Evolutionary conservation across 1,140 invertebrate species (phyloP).

Genomic region (Pseudomyrmex pallidus): DNA sequence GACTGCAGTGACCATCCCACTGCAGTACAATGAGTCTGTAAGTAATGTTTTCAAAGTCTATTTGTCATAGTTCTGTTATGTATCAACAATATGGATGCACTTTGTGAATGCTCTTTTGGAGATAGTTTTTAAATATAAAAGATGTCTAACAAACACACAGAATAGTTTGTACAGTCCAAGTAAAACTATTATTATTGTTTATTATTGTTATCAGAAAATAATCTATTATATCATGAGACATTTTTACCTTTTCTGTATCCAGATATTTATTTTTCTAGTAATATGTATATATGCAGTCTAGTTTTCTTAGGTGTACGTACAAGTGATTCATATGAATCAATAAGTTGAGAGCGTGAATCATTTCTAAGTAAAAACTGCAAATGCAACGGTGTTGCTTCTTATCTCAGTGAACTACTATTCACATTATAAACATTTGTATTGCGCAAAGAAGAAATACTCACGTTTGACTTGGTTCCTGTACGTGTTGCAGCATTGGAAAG

Average conservation of each 20-base stretch:
- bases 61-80: neutral
- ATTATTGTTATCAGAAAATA: neutral
- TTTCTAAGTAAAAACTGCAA: constrained; percentile 15
- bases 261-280: neutral
- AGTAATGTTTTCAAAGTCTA: constrained; percentile 56
- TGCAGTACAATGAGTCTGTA: constrained; percentile 82
- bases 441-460: neutral
- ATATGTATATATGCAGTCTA: too few relatives aligned
- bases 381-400: neutral
- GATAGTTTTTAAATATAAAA: neutral
- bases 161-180: too few relatives aligned
- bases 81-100: constrained; percentile 4
- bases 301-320: neutral
- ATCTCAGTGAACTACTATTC: neutral
- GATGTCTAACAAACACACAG: too few relatives aligned
- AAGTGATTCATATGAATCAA: constrained; percentile 23
- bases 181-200: too few relatives aligned
- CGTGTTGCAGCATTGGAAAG: constrained; percentile 82
- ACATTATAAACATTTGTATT: neutral
- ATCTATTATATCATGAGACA: neutral
- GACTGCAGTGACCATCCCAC: constrained; percentile 79
- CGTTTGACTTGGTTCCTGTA: neutral
- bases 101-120: constrained; percentile 18
- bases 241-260: neutral
- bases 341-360: constrained; percentile 10